These are phyloP conservation scores for Cuculus canorus DNA, from an alignment of 2,797 vertebrate genomes.

Conservation along the genomic window DNA sequence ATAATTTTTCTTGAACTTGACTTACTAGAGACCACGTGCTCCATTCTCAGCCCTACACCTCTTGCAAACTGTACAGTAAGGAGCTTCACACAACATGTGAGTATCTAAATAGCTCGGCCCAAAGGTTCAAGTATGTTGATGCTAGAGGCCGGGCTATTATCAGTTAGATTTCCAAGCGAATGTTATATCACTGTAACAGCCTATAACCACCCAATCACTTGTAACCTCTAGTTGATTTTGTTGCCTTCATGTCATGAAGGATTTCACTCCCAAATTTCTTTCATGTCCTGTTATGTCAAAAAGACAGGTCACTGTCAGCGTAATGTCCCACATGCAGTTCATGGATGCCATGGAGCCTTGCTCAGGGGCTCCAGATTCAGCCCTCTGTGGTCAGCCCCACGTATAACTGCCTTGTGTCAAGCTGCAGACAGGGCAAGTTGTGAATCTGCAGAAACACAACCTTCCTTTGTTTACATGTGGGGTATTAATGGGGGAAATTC, in stretches of 20 bases:
- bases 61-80: slow-evolving; percentile 72
- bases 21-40: slow-evolving; percentile 76
- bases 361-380: neutral
- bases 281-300: neutral
- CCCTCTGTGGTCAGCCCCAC: neutral
- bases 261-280: neutral
- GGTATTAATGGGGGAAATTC: neutral
- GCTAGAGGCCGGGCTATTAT: neutral
- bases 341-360: neutral
- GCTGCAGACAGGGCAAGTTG: neutral
- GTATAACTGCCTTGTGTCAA: neutral
- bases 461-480: neutral
- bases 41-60: slow-evolving; percentile 55
- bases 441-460: neutral
- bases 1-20: slow-evolving; percentile 69
- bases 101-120: neutral
- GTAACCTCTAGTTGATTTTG: neutral
- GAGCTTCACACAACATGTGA: slow-evolving; percentile 65
- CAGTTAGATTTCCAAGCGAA: neutral
- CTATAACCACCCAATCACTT: neutral
- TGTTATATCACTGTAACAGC: neutral
- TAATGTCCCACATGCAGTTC: neutral
- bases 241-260: neutral
- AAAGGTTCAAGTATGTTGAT: neutral
- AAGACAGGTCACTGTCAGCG: neutral